Evolutionary conservation across 2,113 vertebrate species (phyloP), one percentile per base, ranked within the genome.

Genomic region (Butorides virescens): DNA sequence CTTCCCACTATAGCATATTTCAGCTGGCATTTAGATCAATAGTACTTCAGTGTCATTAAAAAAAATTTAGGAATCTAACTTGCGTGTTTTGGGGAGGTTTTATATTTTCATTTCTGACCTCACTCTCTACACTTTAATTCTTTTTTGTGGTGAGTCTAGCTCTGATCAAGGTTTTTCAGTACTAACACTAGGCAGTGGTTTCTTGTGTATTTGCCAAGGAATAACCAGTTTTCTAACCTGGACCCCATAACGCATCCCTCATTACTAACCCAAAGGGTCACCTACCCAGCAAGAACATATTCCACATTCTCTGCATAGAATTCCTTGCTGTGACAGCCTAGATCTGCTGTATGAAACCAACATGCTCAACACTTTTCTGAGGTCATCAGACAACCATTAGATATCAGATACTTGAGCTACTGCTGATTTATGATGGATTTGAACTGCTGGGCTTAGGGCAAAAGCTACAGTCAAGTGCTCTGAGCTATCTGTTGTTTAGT

Each of bases 371-470:
- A 25, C 27, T 93, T 89, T 50, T 11, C 83, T 47, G 9, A 94
- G 83, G 84, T 80, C n/a, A 1, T 87, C 56, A 95, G 76, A 66
- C 55, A 89, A 27, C 88, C 82, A 95, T 80, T 86, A 97, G 90
- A 73, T 93, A 92, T 20, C 37, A 26, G 79, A 34, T 65, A 36
- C 44, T 75, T 70, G 82, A 74, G 78, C n/a, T 88, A 36, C 42
- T 94, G 92, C 81, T 93, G 77, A 68, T 72, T 86, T 95, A 25
- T 75, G 84, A 89, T 76, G 80, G 70, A 71, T 94, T 97, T 95
- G 94, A 95, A 91, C 78, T 10, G 71, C 50, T 85, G 82, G 83
- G 93, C 61, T 81, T 86, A 85, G 86, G 39, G 65, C 73, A 94
- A 81, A 92, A 74, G 72, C 85, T 67, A 39, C 91, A 78, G 93